Base-by-base conservation (phyloP, 2,888 invertebrate species). In the Steinernema carpocapsae region DNA sequence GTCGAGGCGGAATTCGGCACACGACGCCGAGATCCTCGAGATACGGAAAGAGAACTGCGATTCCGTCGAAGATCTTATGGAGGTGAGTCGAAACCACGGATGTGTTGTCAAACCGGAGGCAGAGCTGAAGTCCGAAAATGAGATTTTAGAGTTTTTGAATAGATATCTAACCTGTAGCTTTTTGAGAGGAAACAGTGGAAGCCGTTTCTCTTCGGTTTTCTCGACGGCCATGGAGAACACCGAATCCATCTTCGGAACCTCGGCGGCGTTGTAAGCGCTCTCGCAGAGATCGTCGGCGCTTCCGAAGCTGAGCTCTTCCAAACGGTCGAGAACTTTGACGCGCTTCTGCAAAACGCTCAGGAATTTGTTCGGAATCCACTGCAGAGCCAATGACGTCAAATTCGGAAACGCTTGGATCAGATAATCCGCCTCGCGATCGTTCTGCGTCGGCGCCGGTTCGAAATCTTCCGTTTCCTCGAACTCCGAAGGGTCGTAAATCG, bases 301-400 rank as follows among this genome's bases (percentile, higher is more conserved):
- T 56, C 56, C 56, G 26, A 56, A 56, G 56, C 56, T 56, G n/a
- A 56, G 56, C 26, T 56, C 56, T 26, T 56, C 26, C 56, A 56
- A 26, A 6, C 26, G 19, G 4, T 26, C 24, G 26, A 22, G 14
- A 17, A 56, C 22, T 4, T 56, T 10, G 4, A 4, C 6, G n/a
- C 56, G 22, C 26, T 56, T 56, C 26, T 56, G 56, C 4, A 56
- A 26, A 26, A 56, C 17, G 26, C 2, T 7, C 14, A 56, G 56
- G 7, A 56, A 56, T 26, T 56, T 56, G 56, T 56, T 24, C 4
- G 56, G 56, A 3, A 56, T 26, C 56, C 56, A 56, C 56, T 56
- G 56, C 6, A 56, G 26, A 14, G 24, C 56, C 56, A 56, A 26
- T 4, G 56, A 56, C 2, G 56, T 56, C 56, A 56, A 17, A 2